phyloP scores from a whole-genome alignment of 2,113 vertebrate species.

The Hylia prasina region DNA sequence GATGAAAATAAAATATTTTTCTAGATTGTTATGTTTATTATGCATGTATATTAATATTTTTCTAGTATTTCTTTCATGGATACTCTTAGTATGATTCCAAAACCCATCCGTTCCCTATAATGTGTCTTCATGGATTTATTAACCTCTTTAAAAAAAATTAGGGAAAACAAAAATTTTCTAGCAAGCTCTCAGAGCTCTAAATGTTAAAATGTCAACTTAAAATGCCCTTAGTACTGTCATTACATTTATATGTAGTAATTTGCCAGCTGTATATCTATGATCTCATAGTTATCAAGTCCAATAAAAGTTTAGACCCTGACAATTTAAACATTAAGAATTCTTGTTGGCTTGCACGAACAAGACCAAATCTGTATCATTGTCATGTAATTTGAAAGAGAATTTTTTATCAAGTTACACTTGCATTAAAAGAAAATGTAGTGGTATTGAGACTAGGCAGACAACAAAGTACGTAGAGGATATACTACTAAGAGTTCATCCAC shows the following conservation, averaged over 20 bases:
- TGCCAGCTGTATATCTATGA: not conserved
- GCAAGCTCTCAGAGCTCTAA: not conserved
- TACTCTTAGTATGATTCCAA: not conserved
- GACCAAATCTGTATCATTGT: not conserved
- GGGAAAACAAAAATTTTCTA: not conserved
- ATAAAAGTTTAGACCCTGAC: not conserved
- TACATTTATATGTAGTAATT: not conserved
- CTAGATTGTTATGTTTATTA: not conserved
- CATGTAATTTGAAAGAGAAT: fast-evolving
- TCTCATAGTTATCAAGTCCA: not conserved
- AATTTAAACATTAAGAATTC: not conserved
- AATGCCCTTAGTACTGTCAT: not conserved
- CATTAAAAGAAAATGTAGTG: not conserved
- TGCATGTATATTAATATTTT: not conserved
- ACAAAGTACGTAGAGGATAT: not conserved
- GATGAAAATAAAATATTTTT: not conserved
- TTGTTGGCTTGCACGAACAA: not conserved
- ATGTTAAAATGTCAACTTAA: not conserved
- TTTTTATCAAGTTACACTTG: not conserved
- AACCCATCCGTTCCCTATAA: not conserved
- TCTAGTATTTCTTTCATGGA: not conserved
- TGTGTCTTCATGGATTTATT: not conserved
- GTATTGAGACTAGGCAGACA: not conserved
- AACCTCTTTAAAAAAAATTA: not conserved
- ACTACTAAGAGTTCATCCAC: not conserved